Conservation (phyloP, 1,140 invertebrate genomes). For the Daktulosphaira vitifoliae region DNA sequence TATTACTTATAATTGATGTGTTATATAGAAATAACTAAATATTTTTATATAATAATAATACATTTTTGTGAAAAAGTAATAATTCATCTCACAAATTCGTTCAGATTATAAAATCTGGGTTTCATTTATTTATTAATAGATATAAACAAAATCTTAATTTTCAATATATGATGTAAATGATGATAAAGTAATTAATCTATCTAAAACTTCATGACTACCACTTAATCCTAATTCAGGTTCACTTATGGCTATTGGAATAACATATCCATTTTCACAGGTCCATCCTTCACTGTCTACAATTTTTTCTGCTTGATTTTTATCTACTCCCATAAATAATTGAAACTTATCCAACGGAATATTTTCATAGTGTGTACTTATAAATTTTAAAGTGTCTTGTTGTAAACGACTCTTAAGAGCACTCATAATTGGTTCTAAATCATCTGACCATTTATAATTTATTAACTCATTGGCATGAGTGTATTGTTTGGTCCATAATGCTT, state of each 20-base stretch:
- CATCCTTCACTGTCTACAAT: constrained; percentile 24
- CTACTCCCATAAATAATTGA: constrained; percentile 10
- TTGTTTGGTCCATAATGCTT: constrained; percentile 6
- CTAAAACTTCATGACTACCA: constrained; percentile 18
- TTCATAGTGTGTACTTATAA: constrained; percentile 7
- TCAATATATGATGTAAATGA: constrained; percentile 20
- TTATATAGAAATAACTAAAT: no score
- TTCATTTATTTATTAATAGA: no score
- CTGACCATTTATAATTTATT: constrained; percentile 12
- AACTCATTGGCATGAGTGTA: constrained; percentile 6
- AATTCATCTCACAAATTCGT: no score
- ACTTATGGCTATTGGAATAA: background rate
- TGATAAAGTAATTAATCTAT: constrained; percentile 7
- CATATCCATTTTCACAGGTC: constrained; percentile 1
- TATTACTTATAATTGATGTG: no score
- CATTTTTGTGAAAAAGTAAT: no score
- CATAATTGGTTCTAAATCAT: background rate
- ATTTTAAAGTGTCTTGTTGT: constrained; percentile 12
- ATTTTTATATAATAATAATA: no score
- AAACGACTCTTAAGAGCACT: constrained; percentile 4
- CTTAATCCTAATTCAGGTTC: constrained; percentile 4
- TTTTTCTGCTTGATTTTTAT: constrained; percentile 7
- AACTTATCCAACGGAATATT: background rate
- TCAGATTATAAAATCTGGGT: no score
- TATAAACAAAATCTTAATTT: no score